Base-by-base conservation (phyloP, 2,888 invertebrate genomes). In the Quadriops clusia region DNA sequence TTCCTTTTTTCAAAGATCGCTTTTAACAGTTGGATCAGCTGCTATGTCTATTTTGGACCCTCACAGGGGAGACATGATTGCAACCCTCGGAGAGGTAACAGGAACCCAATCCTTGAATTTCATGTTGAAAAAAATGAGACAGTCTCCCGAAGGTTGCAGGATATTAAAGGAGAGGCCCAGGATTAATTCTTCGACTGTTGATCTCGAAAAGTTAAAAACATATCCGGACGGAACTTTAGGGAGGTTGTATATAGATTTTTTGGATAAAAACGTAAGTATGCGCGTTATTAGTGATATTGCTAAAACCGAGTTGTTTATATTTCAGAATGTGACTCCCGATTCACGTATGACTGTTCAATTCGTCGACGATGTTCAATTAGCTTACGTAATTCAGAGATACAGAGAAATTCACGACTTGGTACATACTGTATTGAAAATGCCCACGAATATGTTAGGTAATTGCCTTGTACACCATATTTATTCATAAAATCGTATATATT, bases 341-440 rank as follows among this genome's bases (percentile, higher is more conserved):
- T 80, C 86, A 17, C 69, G 98, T 39, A 66, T 80, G 41, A 74
- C 82, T 9, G 95, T 98, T 1, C 82, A 84, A 48, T 98, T 94
- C 62, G 74, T 99, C 26, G 77, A 87, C 42, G 86, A 97, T 58
- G 64, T 76, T 2, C 81, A 93, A 40, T 61, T 93, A 45, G 91
- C 93, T 3, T 98, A 95, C 63, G 82, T 97, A 24, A 91, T 99
- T 82, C 90, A 93, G 59, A 70, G 98, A 31, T 99, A 99, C 56
- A 74, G 98, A 41, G 95, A 98, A 65, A 82, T 86, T 5, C 98
- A 98, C 59, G 98, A 98, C 65, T 70, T 98, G 41, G 75, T 87
- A 34, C 98, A 98, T 62, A 80, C 93, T 0, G 67, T 84, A 10
- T 69, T 97, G 21, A 77, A 78, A 43, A 94, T 95, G 90, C 91